Conservation (phyloP, 1,140 invertebrate species). For the Berghia stephanieae region DNA sequence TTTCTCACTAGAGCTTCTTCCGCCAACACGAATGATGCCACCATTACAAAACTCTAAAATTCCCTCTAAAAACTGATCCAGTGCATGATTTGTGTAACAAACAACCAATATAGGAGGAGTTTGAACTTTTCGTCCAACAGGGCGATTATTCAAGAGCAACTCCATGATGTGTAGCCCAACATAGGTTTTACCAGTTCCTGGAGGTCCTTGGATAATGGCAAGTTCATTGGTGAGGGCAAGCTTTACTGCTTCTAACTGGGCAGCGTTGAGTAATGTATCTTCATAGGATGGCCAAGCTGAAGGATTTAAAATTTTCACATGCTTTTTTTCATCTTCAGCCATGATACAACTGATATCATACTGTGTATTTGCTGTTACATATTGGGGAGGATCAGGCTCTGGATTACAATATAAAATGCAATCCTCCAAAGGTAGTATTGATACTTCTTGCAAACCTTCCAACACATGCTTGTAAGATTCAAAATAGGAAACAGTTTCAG, state of each 20-base stretch:
- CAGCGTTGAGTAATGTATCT: conserved; percentile 62
- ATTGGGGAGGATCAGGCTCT: conserved; percentile 43
- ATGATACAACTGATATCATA: conserved; percentile 47
- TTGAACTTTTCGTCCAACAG: conserved; percentile 36
- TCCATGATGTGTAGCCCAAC: conserved; percentile 64
- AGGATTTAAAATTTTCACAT: conserved; percentile 29
- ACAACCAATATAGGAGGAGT: conserved; percentile 77
- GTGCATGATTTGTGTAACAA: conserved; percentile 86
- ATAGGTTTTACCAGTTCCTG: conserved; percentile 62
- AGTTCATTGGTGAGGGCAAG: conserved; percentile 67
- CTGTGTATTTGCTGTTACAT: conserved; percentile 34
- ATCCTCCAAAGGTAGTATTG: conserved; percentile 62
- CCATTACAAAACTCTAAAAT: conserved; percentile 48
- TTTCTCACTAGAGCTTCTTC: conserved; percentile 72
- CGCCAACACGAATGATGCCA: conserved; percentile 77
- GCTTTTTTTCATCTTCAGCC: conserved; percentile 24
- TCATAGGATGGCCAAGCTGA: conserved; percentile 51
- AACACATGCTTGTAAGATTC: conserved; percentile 69
- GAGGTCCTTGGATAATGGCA: conserved; percentile 77
- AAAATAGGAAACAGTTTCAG: conserved; percentile 61
- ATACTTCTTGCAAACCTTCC: conserved; percentile 60
- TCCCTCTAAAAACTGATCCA: conserved; percentile 87
- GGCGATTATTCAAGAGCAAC: conserved; percentile 57
- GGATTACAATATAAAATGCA: conserved; percentile 52
- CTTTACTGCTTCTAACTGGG: conserved; percentile 67